Base-by-base conservation (phyloP, 2,113 vertebrate species). In the Empidonax alnorum region DNA sequence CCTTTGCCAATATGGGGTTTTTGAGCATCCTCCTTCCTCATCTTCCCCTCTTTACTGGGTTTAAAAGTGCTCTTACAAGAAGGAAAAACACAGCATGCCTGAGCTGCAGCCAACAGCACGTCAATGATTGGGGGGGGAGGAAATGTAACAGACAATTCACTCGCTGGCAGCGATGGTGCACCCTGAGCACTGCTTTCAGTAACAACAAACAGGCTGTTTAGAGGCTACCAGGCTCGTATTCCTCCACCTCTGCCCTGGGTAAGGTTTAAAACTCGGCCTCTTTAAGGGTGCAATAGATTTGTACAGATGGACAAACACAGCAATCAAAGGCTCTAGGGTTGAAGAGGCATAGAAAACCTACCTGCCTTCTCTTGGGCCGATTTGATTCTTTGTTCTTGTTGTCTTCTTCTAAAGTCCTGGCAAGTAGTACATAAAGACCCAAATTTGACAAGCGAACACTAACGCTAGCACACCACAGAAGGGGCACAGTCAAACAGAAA, bases 51-150 rank as follows among this genome's bases (percentile, higher is more conserved):
- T 44, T 33, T 71, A 19, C 28, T 17, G 7, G 22, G 9, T 31
- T 33, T 39, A 62, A 56, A 63, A 68, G 20, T 35, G 5, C 2
- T 68, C 31, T 44, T 7, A 0, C 22, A 28, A 71, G 20, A n/a
- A 53, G 6, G 12, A 83, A 84, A 78, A 15, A 8, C 14, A 63
- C 7, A 4, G 6, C 7, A 2, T 10, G 6, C 24, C 37, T 8
- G 4, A 89, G 46, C 25, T 61, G 47, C 61, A 82, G 39, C 33
- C 61, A 85, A 74, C 18, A 46, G 16, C 35, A 30, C 24, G 61
- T 19, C 1, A 0, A 4, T 14, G 23, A 12, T 12, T 5, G 39
- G 39, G 39, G 39, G 39, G 6, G 9, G 3, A 16, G 18, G 49
- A 50, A 33, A 59, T 10, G 41, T 1, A 46, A 46, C 5, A 59